These are phyloP conservation scores for Trichopria drosophilae DNA, from an alignment of 2,888 invertebrate genomes.

Conservation along the genomic window DNA sequence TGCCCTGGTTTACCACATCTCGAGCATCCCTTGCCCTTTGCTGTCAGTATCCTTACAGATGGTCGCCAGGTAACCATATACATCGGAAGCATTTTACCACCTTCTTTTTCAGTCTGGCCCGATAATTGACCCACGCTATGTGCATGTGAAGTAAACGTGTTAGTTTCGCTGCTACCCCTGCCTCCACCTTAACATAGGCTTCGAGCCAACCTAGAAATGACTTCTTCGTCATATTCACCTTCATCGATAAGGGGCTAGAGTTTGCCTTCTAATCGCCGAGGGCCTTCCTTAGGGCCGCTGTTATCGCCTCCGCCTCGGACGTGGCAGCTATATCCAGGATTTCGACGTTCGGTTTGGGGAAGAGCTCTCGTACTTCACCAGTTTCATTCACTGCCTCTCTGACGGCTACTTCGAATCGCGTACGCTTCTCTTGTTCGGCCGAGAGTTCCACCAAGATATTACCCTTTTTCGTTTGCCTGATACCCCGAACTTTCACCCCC, in stretches of 20 bases:
- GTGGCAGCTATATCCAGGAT: constrained; percentile 9
- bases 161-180: no score
- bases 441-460: constrained; percentile 19
- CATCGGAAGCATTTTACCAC: constrained; percentile 25
- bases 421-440: neutral
- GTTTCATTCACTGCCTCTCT: no score
- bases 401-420: neutral
- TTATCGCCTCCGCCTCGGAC: neutral
- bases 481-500: constrained; percentile 3
- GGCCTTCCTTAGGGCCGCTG: no score
- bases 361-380: constrained; percentile 8
- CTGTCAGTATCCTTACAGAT: constrained; percentile 27
- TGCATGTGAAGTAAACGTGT: neutral
- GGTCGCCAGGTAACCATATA: constrained; percentile 15
- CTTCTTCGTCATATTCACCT: neutral
- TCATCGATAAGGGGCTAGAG: no score
- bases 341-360: constrained; percentile 3
- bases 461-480: constrained; percentile 14
- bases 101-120: constrained; percentile 7
- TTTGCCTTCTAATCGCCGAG: constrained; percentile 17
- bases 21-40: constrained; percentile 26
- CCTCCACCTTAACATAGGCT: no score
- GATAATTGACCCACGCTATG: neutral
- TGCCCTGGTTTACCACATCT: constrained; percentile 31
- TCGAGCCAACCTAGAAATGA: neutral